A percentile compares a stretch with the other conserved stretches of the same genome.
Evolutionary conservation across 2,113 vertebrate species (phyloP).

Genomic region (Aphyosemion australe): DNA sequence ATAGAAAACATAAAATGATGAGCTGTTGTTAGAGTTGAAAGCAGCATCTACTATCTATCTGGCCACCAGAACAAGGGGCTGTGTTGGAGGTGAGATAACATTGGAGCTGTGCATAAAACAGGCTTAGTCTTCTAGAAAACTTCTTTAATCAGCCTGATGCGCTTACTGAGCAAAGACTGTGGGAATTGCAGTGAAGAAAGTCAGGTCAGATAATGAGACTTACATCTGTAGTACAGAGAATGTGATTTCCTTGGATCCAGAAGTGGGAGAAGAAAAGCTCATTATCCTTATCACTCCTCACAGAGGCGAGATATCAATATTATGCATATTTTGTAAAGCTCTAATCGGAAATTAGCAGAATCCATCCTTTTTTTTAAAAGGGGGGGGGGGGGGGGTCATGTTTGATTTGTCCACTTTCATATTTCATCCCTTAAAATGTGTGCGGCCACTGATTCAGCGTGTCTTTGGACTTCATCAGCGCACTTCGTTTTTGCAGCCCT

Average conservation of each 20-base stretch:
- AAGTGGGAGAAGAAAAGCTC: conserved; percentile 67
- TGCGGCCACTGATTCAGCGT: conserved; percentile 50
- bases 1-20: conserved; percentile 19
- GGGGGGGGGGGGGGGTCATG: no score
- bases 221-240: conserved; percentile 71
- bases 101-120: conserved; percentile 54
- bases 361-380: conserved; percentile 20
- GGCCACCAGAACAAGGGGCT: conserved; percentile 49
- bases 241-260: conserved; percentile 65
- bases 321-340: conserved; percentile 61
- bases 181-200: conserved; percentile 71
- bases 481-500: conserved; percentile 32
- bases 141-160: conserved; percentile 74
- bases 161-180: conserved; percentile 73
- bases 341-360: conserved; percentile 65
- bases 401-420: conserved; percentile 51
- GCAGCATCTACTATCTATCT: conserved; percentile 62
- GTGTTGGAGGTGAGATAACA: conserved; percentile 58
- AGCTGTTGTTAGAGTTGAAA: conserved; percentile 46
- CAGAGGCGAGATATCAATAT: conserved; percentile 66
- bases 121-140: conserved; percentile 66
- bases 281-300: conserved; percentile 75
- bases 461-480: conserved; percentile 39
- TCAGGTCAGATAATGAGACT: conserved; percentile 77
- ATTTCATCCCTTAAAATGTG: conserved; percentile 37